These are phyloP conservation scores for Watsonalla cultraria DNA, from an alignment of 2,888 invertebrate genomes.

Conservation along the genomic window DNA sequence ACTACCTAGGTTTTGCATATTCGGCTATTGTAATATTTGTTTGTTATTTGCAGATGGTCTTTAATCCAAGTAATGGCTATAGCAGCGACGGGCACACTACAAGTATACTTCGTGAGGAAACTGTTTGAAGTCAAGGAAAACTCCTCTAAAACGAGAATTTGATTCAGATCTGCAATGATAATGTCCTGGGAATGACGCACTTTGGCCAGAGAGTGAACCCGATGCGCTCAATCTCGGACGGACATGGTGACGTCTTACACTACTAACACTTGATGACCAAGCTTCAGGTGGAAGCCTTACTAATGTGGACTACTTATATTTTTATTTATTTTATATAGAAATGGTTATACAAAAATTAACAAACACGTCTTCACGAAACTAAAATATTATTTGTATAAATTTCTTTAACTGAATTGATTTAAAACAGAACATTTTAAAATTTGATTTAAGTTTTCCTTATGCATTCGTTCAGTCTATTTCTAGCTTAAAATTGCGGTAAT, in stretches of 20 bases:
- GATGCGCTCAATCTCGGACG: not conserved
- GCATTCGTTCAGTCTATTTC: no score
- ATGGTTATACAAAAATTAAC: no score
- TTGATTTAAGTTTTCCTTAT: no score
- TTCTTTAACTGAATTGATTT: no score
- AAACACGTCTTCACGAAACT: no score
- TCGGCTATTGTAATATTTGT: not conserved
- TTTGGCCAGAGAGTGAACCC: not conserved
- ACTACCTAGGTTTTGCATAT: not conserved
- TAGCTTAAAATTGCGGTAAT: no score
- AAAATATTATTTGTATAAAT: no score
- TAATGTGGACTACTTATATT: no score
- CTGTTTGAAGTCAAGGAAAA: conserved; percentile 89
- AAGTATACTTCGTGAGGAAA: conserved; percentile 94
- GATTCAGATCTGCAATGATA: conserved; percentile 23
- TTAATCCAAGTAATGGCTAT: conserved; percentile 91
- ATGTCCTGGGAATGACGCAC: not conserved
- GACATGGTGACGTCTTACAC: not conserved
- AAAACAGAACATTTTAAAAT: no score
- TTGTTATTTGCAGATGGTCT: conserved; percentile 82
- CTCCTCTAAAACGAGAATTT: conserved; percentile 78
- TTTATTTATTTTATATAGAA: no score
- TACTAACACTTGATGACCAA: not conserved
- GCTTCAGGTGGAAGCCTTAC: no score
- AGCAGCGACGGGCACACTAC: conserved; percentile 84